Evolutionary conservation across 2,113 vertebrate genomes (phyloP).

Genomic region (Cheilinus undulatus): DNA sequence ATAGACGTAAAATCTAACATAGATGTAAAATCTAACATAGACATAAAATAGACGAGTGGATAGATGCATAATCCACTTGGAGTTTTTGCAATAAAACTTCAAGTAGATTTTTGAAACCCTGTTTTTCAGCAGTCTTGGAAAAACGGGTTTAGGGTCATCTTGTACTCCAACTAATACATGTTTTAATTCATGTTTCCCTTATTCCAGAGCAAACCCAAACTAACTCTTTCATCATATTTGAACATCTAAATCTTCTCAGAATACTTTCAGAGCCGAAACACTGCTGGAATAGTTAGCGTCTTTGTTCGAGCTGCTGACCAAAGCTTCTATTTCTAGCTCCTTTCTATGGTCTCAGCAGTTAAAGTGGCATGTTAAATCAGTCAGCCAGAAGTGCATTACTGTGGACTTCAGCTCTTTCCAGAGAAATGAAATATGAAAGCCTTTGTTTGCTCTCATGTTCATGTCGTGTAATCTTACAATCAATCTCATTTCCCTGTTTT

Average conservation of each 20-base stretch:
- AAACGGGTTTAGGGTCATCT: too few species aligned
- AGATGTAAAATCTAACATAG: too few species aligned
- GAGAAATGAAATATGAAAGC: background rate
- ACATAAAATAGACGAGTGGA: too few species aligned
- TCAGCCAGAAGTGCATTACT: conserved; percentile 29
- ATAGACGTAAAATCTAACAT: too few species aligned
- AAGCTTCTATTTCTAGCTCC: conserved; percentile 29
- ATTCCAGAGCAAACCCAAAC: too few species aligned
- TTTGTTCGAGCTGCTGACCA: conserved; percentile 35
- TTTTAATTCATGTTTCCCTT: too few species aligned
- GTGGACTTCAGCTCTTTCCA: conserved; percentile 6
- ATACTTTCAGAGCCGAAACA: conserved; percentile 15
- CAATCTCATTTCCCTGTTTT: too few species aligned
- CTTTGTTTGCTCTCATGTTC: background rate
- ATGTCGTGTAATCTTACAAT: background rate
- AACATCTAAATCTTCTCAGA: conserved; percentile 1
- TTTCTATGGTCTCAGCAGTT: conserved; percentile 47
- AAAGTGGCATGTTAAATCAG: conserved; percentile 48
- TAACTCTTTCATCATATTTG: background rate
- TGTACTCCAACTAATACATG: too few species aligned
- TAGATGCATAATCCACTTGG: too few species aligned
- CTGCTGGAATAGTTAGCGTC: conserved; percentile 17
- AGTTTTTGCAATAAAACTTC: too few species aligned
- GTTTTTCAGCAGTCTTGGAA: too few species aligned
- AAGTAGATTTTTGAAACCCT: too few species aligned